phyloP scores from a whole-genome alignment of 1,140 invertebrate species.

The Diabrotica undecimpunctata region DNA sequence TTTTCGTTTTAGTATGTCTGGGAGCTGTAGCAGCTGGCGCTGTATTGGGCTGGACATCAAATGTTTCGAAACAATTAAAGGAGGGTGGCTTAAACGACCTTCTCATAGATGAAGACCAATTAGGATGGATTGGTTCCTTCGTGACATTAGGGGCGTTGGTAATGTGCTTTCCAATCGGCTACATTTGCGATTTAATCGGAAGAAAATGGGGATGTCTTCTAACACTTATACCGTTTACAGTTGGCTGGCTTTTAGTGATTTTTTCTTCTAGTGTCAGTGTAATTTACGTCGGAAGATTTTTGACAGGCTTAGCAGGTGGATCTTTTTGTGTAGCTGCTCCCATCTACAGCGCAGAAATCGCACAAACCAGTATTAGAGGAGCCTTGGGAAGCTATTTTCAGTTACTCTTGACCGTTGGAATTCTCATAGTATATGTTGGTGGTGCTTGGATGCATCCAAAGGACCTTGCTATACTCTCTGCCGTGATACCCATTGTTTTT shows the following conservation, averaged over 20 bases:
- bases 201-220: slow-evolving; percentile 62
- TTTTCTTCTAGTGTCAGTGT: slow-evolving; percentile 56
- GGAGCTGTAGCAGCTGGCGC: slow-evolving; percentile 59
- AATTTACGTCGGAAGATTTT: slow-evolving; percentile 64
- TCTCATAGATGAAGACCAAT: slow-evolving; percentile 26
- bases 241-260: slow-evolving; percentile 65
- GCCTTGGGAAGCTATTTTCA: slow-evolving; percentile 68
- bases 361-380: slow-evolving; percentile 64
- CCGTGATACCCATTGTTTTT: slow-evolving; percentile 58
- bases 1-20: slow-evolving; percentile 50
- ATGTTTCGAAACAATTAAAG: slow-evolving; percentile 50
- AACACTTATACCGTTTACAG: slow-evolving; percentile 59
- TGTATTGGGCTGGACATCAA: slow-evolving; percentile 60
- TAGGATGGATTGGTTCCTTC: slow-evolving; percentile 50
- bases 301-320: slow-evolving; percentile 52
- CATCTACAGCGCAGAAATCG: slow-evolving; percentile 69
- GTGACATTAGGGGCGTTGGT: slow-evolving; percentile 58
- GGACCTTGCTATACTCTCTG: slow-evolving; percentile 56
- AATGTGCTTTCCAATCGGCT: slow-evolving; percentile 57
- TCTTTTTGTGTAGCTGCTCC: slow-evolving; percentile 55
- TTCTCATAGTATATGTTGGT: slow-evolving; percentile 58
- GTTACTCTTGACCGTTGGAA: slow-evolving; percentile 60
- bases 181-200: slow-evolving; percentile 63
- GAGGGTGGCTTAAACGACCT: slow-evolving; percentile 34
- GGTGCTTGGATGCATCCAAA: slow-evolving; percentile 47